Conservation (phyloP, 2,888 invertebrate species). For the Carterocephalus palaemon region DNA sequence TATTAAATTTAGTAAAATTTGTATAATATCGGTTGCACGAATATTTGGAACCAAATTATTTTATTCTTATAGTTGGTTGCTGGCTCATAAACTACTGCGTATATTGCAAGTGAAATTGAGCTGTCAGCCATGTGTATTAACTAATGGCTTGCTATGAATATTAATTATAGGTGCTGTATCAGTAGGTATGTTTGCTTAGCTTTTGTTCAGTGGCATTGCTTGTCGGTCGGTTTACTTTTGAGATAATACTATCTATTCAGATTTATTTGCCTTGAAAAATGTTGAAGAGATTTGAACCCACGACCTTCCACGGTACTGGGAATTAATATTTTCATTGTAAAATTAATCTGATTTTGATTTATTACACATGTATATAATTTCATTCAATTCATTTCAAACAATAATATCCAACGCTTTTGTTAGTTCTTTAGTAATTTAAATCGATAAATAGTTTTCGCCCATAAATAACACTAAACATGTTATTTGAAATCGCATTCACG, state of each 20-base stretch:
- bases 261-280: too few species aligned
- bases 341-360: too few species aligned
- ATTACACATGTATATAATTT: too few species aligned
- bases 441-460: conserved; percentile 10
- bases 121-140: conserved; percentile 70
- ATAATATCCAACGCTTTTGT: conserved; percentile 1
- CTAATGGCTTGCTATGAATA: conserved; percentile 72
- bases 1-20: too few species aligned
- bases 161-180: conserved; percentile 47
- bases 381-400: not conserved
- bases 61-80: too few species aligned
- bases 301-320: too few species aligned
- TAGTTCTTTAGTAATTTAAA: conserved; percentile 10
- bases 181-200: conserved; percentile 7
- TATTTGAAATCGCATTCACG: conserved; percentile 15
- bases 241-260: too few species aligned
- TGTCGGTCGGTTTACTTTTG: not conserved
- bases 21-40: too few species aligned
- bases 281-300: too few species aligned
- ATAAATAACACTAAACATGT: conserved; percentile 20
- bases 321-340: too few species aligned
- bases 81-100: conserved; percentile 26
- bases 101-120: conserved; percentile 65
- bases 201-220: not conserved
- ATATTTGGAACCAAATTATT: too few species aligned